Percentiles rank a stretch among this genome's conserved stretches.
phyloP scores from a whole-genome alignment of 2,113 vertebrate genomes.

The Psittacara wagleri region DNA sequence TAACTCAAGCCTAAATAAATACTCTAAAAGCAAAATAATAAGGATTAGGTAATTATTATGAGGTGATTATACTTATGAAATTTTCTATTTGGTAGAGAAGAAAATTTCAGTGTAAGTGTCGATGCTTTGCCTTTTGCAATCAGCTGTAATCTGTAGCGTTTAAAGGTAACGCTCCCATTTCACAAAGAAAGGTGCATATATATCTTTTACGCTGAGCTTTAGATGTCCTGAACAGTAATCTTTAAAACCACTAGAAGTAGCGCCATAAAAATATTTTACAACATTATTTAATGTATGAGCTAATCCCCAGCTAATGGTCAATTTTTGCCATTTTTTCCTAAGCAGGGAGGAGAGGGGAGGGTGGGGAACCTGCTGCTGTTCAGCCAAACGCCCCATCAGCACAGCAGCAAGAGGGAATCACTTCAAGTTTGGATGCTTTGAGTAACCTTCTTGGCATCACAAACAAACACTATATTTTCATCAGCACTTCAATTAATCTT shows the following conservation, averaged over 20 bases:
- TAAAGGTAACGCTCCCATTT: constrained; percentile 62
- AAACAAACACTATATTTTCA: neutral
- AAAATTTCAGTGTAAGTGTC: constrained; percentile 62
- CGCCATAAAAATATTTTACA: constrained; percentile 30
- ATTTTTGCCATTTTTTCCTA: neutral
- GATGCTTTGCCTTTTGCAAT: constrained; percentile 38
- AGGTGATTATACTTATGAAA: constrained; percentile 75
- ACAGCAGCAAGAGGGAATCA: neutral
- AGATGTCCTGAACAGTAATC: constrained; percentile 28
- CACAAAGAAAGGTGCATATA: neutral
- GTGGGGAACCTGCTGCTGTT: neutral
- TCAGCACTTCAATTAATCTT: neutral
- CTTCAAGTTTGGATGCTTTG: neutral
- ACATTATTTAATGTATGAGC: constrained; percentile 44
- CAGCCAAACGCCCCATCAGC: neutral
- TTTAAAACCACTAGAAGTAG: constrained; percentile 25
- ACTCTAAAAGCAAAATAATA: constrained; percentile 80
- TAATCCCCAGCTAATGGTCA: constrained; percentile 46
- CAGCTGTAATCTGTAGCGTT: constrained; percentile 56
- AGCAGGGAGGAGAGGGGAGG: neutral
- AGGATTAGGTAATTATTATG: constrained; percentile 79
- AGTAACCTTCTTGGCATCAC: neutral
- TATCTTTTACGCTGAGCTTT: constrained; percentile 35
- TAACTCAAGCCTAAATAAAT: constrained; percentile 82
- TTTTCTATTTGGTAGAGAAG: constrained; percentile 70